Evolutionary conservation across 2,797 vertebrate species (phyloP).

Genomic region (Prionace glauca): DNA sequence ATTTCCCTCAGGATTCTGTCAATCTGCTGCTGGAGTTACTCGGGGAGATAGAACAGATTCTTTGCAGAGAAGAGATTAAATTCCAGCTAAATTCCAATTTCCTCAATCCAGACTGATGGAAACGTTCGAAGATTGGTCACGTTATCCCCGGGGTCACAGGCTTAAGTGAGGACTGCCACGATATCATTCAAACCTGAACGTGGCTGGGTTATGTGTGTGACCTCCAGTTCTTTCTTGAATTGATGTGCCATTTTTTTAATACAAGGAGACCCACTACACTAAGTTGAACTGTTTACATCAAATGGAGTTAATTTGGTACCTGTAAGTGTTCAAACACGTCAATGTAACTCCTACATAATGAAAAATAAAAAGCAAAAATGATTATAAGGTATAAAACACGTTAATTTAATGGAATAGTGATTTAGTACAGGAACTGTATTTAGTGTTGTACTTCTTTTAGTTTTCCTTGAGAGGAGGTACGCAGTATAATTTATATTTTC

Average conservation of each 20-base stretch:
- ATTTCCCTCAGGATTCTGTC: neutral
- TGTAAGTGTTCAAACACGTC: neutral
- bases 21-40: neutral
- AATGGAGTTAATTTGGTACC: neutral
- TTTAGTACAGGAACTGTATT: neutral
- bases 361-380: neutral
- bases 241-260: neutral
- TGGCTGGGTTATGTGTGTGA: neutral
- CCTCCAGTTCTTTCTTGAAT: neutral
- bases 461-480: neutral
- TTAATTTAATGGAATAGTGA: neutral
- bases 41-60: neutral
- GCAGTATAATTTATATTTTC: neutral
- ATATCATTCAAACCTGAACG: neutral
- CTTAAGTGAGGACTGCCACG: neutral
- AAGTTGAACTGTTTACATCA: neutral
- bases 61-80: neutral
- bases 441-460: neutral
- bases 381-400: neutral
- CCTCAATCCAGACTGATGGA: neutral
- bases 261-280: neutral
- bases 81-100: neutral
- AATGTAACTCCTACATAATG: neutral
- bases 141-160: neutral
- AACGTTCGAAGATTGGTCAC: neutral